A percentile compares a stretch with the other conserved stretches of the same genome.
Conservation (phyloP, 2,113 vertebrate genomes). For the Empidonax alnorum region DNA sequence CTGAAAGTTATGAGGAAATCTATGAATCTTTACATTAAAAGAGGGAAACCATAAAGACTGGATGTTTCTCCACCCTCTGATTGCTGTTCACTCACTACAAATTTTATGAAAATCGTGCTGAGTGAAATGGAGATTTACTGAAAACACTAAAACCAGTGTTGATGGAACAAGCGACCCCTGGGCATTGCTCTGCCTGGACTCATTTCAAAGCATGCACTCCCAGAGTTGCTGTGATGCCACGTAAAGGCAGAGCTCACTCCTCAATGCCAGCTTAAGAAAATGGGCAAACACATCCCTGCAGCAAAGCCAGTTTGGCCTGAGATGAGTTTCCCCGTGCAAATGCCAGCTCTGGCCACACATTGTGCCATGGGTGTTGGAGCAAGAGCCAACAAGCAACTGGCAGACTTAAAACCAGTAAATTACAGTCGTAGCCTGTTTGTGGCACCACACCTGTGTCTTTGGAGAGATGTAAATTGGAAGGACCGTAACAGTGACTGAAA, state of each 20-base stretch:
- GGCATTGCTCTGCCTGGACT: neutral
- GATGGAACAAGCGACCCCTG: neutral
- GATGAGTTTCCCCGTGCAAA: neutral
- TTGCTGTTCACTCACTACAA: neutral
- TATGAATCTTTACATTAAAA: neutral
- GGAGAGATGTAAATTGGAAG: neutral
- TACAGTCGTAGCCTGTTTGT: too few species aligned
- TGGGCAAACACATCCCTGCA: neutral
- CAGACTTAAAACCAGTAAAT: neutral
- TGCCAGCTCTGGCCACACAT: neutral
- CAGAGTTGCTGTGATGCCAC: rapidly evolving
- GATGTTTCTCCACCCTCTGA: neutral
- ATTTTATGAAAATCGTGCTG: neutral
- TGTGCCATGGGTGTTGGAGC: rapidly evolving
- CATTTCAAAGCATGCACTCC: neutral
- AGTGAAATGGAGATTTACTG: slow-evolving; percentile 38
- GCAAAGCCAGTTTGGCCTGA: neutral
- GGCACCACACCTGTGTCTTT: rapidly evolving
- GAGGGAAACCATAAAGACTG: neutral
- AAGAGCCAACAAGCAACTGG: neutral
- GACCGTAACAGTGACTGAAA: neutral
- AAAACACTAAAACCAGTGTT: neutral
- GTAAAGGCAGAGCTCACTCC: neutral
- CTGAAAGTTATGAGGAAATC: neutral
- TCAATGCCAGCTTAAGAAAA: neutral